A percentile compares a stretch with the other conserved stretches of the same genome.
Conservation (phyloP, 2,888 invertebrate genomes). For the Cetonia aurata region DNA sequence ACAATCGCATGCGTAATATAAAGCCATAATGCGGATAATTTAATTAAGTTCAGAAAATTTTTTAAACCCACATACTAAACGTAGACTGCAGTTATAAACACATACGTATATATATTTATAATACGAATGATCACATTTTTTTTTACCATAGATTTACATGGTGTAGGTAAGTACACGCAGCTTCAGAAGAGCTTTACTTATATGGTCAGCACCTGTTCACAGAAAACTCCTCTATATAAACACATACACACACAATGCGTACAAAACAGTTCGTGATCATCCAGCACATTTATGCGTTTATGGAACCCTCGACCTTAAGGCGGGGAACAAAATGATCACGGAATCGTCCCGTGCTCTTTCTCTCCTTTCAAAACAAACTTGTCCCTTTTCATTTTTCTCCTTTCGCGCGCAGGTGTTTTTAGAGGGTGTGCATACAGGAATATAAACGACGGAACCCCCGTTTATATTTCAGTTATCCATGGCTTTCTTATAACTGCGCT, state of each 20-base stretch:
- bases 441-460: slow-evolving; percentile 26
- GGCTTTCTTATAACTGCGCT: slow-evolving; percentile 36
- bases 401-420: slow-evolving; percentile 41
- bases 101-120: too few species aligned
- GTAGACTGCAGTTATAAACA: too few species aligned
- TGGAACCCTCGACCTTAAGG: slow-evolving; percentile 21
- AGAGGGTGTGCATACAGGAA: slow-evolving; percentile 36
- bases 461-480: slow-evolving; percentile 37
- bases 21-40: too few species aligned
- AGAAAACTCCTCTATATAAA: slow-evolving; percentile 15
- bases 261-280: slow-evolving; percentile 6
- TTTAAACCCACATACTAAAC: too few species aligned
- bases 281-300: slow-evolving; percentile 19
- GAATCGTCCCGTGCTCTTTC: slow-evolving; percentile 18
- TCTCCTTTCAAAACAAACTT: slow-evolving; percentile 38
- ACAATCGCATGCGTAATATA: too few species aligned
- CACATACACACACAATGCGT: slow-evolving; percentile 8
- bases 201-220: slow-evolving; percentile 44
- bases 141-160: neutral
- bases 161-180: neutral
- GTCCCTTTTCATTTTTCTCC: slow-evolving; percentile 30
- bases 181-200: slow-evolving; percentile 27
- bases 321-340: slow-evolving; percentile 22
- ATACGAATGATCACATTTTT: too few species aligned
- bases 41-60: too few species aligned